A percentile compares a stretch with the other conserved stretches of the same genome.
Evolutionary conservation across 2,888 invertebrate species (phyloP).

Genomic region (Hemistola chrysoprasaria): DNA sequence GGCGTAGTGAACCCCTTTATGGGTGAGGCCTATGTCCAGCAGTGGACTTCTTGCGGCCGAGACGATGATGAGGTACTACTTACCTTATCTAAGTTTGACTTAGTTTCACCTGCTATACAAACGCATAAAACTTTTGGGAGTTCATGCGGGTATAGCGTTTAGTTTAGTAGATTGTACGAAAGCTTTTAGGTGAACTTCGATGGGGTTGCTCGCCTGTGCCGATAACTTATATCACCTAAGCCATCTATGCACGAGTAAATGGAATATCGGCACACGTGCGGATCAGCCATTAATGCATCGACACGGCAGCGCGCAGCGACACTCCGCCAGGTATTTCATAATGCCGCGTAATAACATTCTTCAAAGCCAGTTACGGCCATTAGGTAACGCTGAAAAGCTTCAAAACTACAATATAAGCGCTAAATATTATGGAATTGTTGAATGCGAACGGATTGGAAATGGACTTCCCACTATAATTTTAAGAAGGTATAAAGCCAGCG

Average conservation of each 20-base stretch:
- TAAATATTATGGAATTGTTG: too few relatives aligned
- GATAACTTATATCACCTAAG: conserved; percentile 28
- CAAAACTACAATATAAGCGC: conserved; percentile 38
- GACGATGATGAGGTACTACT: too few relatives aligned
- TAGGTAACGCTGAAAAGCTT: too few relatives aligned
- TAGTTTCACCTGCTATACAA: conserved; percentile 17
- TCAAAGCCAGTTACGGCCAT: conserved; percentile 38
- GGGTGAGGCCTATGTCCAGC: too few relatives aligned
- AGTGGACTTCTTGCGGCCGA: too few relatives aligned
- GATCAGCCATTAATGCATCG: conserved; percentile 37
- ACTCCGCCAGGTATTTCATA: conserved; percentile 34
- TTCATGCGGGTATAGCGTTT: conserved; percentile 33
- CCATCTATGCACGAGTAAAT: conserved; percentile 36
- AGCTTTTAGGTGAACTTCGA: conserved; percentile 53
- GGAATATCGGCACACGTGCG: conserved; percentile 36
- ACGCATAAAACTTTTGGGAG: conserved; percentile 28
- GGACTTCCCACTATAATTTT: conserved; percentile 27
- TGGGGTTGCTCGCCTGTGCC: conserved; percentile 32
- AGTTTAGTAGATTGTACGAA: conserved; percentile 48
- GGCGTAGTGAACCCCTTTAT: too few relatives aligned
- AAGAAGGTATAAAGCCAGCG: too few relatives aligned
- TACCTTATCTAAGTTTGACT: conserved; percentile 6
- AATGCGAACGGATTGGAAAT: too few relatives aligned
- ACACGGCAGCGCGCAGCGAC: conserved; percentile 23
- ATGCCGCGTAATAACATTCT: conserved; percentile 41